Conservation (phyloP, 2,797 vertebrate genomes). For the Aldrovandia affinis region DNA sequence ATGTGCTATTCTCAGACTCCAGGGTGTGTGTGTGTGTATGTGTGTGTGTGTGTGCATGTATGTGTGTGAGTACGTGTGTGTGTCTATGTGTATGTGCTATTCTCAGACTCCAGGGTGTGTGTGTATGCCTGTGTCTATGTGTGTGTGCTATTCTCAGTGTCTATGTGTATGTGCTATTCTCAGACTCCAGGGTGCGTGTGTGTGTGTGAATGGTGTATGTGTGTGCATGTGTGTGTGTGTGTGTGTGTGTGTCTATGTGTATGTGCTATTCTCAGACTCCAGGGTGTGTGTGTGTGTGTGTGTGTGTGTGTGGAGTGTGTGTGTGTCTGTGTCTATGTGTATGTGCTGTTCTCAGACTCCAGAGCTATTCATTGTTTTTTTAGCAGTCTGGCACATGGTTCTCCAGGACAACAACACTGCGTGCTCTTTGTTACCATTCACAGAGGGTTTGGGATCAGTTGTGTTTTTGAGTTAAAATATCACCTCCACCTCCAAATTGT, state of each 20-base stretch:
- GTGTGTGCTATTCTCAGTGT: neutral
- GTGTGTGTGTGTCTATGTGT: neutral
- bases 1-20: constrained; percentile 2
- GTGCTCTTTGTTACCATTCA: neutral
- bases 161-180: too few species aligned
- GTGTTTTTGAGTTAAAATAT: neutral
- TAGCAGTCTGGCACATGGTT: neutral
- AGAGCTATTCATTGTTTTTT: constrained; percentile 4
- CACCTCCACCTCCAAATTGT: neutral
- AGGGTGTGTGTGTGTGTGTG: neutral
- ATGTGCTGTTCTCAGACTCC: neutral
- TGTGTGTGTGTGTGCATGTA: neutral
- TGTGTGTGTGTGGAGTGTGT: neutral
- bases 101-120: too few species aligned
- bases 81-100: too few species aligned
- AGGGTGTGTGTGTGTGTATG: neutral
- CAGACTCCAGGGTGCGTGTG: too few species aligned
- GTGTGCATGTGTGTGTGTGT: neutral
- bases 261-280: neutral
- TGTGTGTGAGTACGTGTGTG: too few species aligned
- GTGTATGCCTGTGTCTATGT: neutral
- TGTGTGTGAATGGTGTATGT: too few species aligned
- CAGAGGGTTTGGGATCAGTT: neutral
- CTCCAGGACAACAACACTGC: neutral
- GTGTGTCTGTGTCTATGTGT: neutral